These are phyloP conservation scores for Calameuta filiformis DNA, from an alignment of 2,888 invertebrate genomes.

Conservation along the genomic window DNA sequence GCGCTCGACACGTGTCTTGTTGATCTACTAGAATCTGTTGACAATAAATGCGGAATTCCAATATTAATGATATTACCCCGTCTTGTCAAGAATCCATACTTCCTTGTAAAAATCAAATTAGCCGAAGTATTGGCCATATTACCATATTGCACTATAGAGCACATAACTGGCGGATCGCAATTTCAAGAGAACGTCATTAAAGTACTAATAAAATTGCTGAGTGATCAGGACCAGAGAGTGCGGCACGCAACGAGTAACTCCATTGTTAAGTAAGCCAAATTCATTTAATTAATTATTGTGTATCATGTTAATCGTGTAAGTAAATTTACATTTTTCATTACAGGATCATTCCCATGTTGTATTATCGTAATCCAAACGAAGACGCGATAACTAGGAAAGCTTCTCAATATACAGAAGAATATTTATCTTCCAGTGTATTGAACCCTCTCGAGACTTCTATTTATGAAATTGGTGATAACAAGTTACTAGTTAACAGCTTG, in stretches of 20 bases:
- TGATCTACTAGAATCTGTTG: slow-evolving; percentile 73
- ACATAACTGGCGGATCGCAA: slow-evolving; percentile 67
- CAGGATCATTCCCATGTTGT: slow-evolving; percentile 67
- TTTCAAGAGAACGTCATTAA: slow-evolving; percentile 73
- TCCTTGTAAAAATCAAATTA: slow-evolving; percentile 84
- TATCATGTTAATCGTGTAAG: not conserved
- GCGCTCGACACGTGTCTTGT: slow-evolving; percentile 72
- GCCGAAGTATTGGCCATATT: slow-evolving; percentile 73
- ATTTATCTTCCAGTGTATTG: slow-evolving; percentile 42
- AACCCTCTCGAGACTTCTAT: slow-evolving; percentile 29
- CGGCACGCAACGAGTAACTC: slow-evolving; percentile 77
- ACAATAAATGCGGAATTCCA: slow-evolving; percentile 70
- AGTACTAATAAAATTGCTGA: slow-evolving; percentile 74
- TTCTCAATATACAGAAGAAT: slow-evolving; percentile 58
- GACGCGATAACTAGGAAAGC: slow-evolving; percentile 70
- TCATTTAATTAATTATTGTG: not conserved
- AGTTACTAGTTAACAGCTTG: slow-evolving; percentile 67
- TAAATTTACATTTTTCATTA: slow-evolving; percentile 35
- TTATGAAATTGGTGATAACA: slow-evolving; percentile 34
- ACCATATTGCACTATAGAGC: slow-evolving; percentile 71
- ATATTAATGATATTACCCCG: slow-evolving; percentile 73
- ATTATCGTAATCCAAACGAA: slow-evolving; percentile 68
- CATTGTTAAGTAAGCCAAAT: slow-evolving; percentile 70
- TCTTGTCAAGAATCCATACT: slow-evolving; percentile 81
- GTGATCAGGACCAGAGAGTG: slow-evolving; percentile 83